A percentile compares a stretch with the other conserved stretches of the same genome.
Evolutionary conservation across 2,888 invertebrate genomes (phyloP).

Genomic region (Cantharis nigra): DNA sequence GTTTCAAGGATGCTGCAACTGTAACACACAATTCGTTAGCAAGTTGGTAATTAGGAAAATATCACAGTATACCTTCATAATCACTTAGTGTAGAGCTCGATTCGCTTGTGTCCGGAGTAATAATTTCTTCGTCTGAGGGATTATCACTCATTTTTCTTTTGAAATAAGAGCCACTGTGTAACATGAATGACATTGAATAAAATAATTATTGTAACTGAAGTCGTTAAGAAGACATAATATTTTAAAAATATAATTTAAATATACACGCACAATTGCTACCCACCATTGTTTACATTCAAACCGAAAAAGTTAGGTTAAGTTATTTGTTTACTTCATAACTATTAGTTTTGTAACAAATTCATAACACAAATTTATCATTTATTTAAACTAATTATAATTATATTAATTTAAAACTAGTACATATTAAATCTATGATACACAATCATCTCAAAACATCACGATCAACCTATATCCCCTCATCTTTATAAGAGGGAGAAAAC

Average conservation of each 20-base stretch:
- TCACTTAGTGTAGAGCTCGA: not conserved
- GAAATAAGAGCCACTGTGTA: not conserved
- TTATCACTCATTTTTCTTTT: not conserved
- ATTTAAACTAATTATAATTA: not conserved
- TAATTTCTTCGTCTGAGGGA: not conserved
- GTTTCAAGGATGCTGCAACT: not conserved
- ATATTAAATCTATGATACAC: not conserved
- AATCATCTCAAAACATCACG: not conserved
- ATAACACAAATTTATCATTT: not conserved
- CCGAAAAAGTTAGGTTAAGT: conserved; percentile 5
- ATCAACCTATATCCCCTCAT: not conserved
- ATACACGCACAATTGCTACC: not conserved
- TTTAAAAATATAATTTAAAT: not conserved
- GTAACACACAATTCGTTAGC: not conserved
- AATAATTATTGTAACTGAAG: not conserved
- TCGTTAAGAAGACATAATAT: not conserved
- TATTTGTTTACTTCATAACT: not conserved
- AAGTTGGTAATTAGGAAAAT: not conserved
- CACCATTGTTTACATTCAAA: conserved; percentile 4
- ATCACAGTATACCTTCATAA: not conserved
- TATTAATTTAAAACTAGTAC: not conserved
- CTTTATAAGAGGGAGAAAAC: not conserved
- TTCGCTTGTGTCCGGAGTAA: not conserved
- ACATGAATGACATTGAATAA: not conserved
- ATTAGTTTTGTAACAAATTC: not conserved